Evolutionary conservation across 2,797 vertebrate species (phyloP).

Genomic region (Hemibagrus guttatus): DNA sequence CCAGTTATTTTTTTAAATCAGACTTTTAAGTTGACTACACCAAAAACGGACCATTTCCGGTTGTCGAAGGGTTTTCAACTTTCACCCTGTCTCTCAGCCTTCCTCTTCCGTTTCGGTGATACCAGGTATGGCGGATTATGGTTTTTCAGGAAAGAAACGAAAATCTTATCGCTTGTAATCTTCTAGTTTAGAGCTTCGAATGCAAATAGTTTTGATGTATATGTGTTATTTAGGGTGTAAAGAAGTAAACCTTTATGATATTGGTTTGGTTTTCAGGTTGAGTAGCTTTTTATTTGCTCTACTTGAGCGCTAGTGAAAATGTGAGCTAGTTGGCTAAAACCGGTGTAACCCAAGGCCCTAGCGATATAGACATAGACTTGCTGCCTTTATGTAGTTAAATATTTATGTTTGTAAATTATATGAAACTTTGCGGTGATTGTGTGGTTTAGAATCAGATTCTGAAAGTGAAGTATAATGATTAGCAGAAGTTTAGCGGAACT

Average conservation of each 20-base stretch:
- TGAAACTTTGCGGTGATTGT: neutral
- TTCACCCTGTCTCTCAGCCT: constrained; percentile 32
- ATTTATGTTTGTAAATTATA: neutral
- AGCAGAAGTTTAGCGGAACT: neutral
- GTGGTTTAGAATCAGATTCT: no score
- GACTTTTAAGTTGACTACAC: constrained; percentile 29
- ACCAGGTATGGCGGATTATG: constrained; percentile 73
- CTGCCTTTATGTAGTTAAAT: neutral
- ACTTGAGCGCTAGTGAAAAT: neutral
- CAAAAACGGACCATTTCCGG: constrained; percentile 33
- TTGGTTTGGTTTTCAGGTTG: neutral
- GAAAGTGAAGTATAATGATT: neutral
- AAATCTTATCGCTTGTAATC: constrained; percentile 72
- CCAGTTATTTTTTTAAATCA: neutral
- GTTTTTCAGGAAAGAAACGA: constrained; percentile 41
- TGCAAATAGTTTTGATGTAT: neutral
- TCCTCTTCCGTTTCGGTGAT: constrained; percentile 79
- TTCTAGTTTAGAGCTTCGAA: neutral
- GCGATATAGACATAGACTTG: neutral
- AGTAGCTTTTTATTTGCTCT: neutral
- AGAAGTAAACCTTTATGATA: neutral
- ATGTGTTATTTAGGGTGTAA: fast-evolving
- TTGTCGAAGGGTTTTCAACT: constrained; percentile 56
- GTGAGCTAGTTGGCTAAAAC: neutral
- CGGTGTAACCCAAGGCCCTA: neutral